phyloP scores from a whole-genome alignment of 2,113 vertebrate species.

The Halcyon malimbica region DNA sequence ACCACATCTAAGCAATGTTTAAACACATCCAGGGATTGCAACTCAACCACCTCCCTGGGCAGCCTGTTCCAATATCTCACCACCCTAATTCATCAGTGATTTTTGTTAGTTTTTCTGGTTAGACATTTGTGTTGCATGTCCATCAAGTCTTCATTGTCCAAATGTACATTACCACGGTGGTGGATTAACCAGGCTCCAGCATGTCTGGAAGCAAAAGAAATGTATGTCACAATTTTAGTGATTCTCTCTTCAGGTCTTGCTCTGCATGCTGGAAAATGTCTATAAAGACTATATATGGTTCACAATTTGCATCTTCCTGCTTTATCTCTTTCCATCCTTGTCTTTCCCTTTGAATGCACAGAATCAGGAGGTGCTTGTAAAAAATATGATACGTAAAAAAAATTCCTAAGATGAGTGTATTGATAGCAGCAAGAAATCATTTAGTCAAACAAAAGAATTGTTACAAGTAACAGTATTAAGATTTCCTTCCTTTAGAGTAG shows the following conservation, averaged over 20 bases:
- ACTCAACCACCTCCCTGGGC: too few relatives aligned
- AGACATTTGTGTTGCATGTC: fast-evolving
- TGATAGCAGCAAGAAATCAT: background rate
- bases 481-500: background rate
- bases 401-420: background rate
- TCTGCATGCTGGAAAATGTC: background rate
- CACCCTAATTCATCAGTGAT: background rate
- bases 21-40: too few relatives aligned
- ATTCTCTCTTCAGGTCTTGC: background rate
- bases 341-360: background rate
- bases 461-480: background rate
- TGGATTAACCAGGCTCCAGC: background rate
- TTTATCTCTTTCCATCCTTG: background rate
- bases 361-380: background rate
- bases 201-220: background rate
- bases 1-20: too few relatives aligned
- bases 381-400: background rate
- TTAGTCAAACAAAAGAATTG: background rate
- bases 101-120: background rate
- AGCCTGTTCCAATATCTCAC: too few relatives aligned
- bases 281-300: background rate
- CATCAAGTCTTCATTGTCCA: background rate
- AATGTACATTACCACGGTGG: fast-evolving
- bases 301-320: background rate
- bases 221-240: background rate